Evolutionary conservation across 2,113 vertebrate species (phyloP), one percentile per base, ranked within the genome.

Genomic region (Labeo rohita): DNA sequence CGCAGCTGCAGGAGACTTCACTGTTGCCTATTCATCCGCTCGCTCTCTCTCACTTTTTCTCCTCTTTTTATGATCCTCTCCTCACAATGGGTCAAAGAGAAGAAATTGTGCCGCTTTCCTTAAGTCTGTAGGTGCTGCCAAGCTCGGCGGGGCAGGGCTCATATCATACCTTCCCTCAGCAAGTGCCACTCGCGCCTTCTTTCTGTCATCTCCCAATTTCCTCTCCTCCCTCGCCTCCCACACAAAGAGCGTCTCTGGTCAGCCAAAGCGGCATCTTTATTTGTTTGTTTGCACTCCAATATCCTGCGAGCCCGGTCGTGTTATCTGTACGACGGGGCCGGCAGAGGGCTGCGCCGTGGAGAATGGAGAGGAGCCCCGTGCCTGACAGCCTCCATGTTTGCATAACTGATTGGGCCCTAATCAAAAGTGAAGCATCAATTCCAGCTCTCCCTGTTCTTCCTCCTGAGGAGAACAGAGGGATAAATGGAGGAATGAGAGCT

Each of bases 401-500:
- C 90, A 91, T 92, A 92, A 91, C 89, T 90, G 91, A 91, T 91
- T 89, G 89, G 73, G 80, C 70, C 86, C 84, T 92, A 91, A 92
- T 92, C 89, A 91, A 90, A 91, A 91, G 89, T 91, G 89, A 90
- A 91, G 87, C 85, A 76, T 87, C 90, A 90, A 89, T 91, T 92
- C 85, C 90, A 87, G 82, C 63, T 68, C 80, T 59, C 54, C 76
- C 84, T 72, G 73, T 76, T 76, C 56, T 45, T 59, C 85, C 63
- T 77, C 36, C 65, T 86, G 28, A 50, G 66, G 50, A 85, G 15
- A 77, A 85, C 65, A 82, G 76, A 61, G 13, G 80, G n/a, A 75
- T 84, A 84, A 86, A 87, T 70, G 77, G 79, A 85, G 61, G 85
- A 86, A 66, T 87, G 65, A 49, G 85, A 83, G 78, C n/a, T 83